Conservation (phyloP, 1,140 invertebrate genomes). For the Laupala kohalensis region DNA sequence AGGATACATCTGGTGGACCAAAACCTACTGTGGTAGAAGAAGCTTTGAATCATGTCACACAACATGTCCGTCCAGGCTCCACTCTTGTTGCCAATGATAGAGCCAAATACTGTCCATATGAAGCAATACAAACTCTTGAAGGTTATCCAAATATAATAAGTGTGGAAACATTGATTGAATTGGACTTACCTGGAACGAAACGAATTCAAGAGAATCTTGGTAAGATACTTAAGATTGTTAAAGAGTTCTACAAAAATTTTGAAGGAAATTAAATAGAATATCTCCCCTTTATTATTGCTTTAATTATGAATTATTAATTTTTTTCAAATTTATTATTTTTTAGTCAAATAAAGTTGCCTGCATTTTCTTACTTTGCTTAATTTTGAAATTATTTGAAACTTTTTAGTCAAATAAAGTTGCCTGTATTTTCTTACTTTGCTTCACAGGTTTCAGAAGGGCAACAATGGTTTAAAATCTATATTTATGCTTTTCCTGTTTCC, state of each 20-base stretch:
- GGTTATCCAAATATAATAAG: conserved; percentile 27
- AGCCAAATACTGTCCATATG: conserved; percentile 30
- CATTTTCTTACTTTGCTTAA: conserved; percentile 1
- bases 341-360: too few species aligned
- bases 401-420: too few species aligned
- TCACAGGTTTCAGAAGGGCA: too few species aligned
- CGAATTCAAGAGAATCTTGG: conserved; percentile 27
- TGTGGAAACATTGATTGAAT: conserved; percentile 29
- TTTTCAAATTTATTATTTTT: too few species aligned
- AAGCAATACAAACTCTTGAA: conserved; percentile 27
- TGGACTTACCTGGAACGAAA: conserved; percentile 26
- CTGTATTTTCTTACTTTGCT: too few species aligned
- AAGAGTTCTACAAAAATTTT: too few species aligned
- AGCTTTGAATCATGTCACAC: conserved; percentile 26
- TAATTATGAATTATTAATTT: too few species aligned
- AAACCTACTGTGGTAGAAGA: conserved; percentile 27
- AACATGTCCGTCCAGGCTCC: conserved; percentile 27
- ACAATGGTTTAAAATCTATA: too few species aligned
- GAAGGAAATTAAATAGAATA: too few species aligned
- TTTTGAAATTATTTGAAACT: not conserved
- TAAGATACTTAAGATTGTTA: too few species aligned
- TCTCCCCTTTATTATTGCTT: too few species aligned
- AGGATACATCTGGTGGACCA: conserved; percentile 7
- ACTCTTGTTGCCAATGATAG: conserved; percentile 29
- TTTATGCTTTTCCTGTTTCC: too few species aligned